Conservation (phyloP, 1,140 invertebrate species). For the Scaptomyza pallida region DNA sequence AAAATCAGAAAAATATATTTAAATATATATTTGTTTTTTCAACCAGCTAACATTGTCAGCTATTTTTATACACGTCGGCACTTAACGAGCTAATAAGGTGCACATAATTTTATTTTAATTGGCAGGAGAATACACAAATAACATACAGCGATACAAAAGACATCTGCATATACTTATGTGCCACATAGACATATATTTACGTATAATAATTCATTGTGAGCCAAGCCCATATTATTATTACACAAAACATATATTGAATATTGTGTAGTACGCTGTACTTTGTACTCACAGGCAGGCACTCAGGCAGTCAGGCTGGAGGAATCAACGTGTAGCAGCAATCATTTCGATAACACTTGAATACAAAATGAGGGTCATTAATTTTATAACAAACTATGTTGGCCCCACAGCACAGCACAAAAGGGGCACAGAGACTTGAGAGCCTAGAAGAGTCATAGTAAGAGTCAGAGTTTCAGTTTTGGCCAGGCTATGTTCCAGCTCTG, state of each 20-base stretch:
- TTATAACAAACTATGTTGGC: conserved; percentile 75
- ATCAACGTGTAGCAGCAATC: conserved; percentile 74
- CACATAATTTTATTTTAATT: conserved; percentile 70
- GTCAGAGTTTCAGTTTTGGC: conserved; percentile 9
- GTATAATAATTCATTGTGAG: conserved; percentile 63
- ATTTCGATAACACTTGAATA: conserved; percentile 82
- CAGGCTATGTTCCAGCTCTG: conserved; percentile 55
- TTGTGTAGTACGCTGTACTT: conserved; percentile 6
- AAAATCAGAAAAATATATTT: no score
- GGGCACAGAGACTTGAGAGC: conserved; percentile 50
- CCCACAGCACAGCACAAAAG: conserved; percentile 13
- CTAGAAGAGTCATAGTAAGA: conserved; percentile 16
- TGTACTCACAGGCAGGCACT: conserved; percentile 6
- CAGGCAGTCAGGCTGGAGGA: conserved; percentile 40
- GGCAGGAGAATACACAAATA: conserved; percentile 50
- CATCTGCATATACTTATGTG: neutral
- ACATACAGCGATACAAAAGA: conserved; percentile 13
- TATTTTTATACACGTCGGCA: neutral
- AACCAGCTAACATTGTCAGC: neutral
- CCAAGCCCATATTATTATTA: conserved; percentile 68
- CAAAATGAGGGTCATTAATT: conserved; percentile 82
- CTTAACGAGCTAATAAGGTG: conserved; percentile 57
- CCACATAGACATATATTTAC: conserved; percentile 16
- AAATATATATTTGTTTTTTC: no score
- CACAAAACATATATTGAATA: neutral